phyloP scores from a whole-genome alignment of 2,113 vertebrate genomes.

The Triplophysa tibetana region DNA sequence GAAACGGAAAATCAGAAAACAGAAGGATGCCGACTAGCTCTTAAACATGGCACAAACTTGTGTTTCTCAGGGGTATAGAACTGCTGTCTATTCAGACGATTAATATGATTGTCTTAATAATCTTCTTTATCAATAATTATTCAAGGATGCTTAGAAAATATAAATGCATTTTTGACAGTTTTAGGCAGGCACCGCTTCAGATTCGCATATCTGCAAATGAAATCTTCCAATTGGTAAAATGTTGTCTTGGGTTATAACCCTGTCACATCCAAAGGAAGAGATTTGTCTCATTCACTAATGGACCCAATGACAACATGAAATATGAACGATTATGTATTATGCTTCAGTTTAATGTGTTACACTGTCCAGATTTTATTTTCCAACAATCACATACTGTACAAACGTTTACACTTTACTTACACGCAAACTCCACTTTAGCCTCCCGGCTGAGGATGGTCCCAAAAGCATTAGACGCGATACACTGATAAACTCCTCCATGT shows the following conservation, averaged over 20 bases:
- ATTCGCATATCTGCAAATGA: not conserved
- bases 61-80: too few relatives aligned
- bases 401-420: slow-evolving; percentile 74
- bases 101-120: too few relatives aligned
- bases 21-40: too few relatives aligned
- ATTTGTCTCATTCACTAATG: not conserved
- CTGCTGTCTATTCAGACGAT: too few relatives aligned
- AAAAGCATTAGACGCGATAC: slow-evolving; percentile 84
- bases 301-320: slow-evolving; percentile 24
- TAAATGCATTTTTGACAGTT: too few relatives aligned
- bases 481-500: slow-evolving; percentile 87
- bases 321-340: not conserved
- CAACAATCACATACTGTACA: not conserved
- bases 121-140: too few relatives aligned
- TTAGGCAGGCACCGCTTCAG: too few relatives aligned
- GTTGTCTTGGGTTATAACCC: not conserved
- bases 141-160: too few relatives aligned
- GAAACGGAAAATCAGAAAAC: too few relatives aligned
- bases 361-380: not conserved
- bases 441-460: slow-evolving; percentile 85
- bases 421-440: slow-evolving; percentile 88
- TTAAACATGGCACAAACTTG: too few relatives aligned
- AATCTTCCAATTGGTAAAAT: not conserved
- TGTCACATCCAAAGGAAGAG: not conserved
- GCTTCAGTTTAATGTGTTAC: not conserved